A percentile compares a stretch with the other conserved stretches of the same genome.
Conservation (phyloP, 1,140 invertebrate species). For the Papilio glaucus region DNA sequence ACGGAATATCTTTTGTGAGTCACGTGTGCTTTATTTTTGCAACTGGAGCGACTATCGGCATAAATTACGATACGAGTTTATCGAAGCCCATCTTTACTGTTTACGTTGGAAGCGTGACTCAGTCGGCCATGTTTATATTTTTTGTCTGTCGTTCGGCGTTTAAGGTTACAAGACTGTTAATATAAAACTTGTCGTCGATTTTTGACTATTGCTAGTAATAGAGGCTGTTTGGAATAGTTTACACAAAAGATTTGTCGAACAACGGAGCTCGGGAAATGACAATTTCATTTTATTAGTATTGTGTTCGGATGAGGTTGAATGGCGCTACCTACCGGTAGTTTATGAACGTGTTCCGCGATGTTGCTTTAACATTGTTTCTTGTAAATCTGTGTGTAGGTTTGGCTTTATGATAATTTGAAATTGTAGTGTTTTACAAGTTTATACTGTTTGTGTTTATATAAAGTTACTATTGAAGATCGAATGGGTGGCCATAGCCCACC, state of each 20-base stretch:
- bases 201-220: background rate
- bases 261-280: constrained; percentile 26
- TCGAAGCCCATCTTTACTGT: constrained; percentile 17
- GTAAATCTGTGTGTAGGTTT: constrained; percentile 12
- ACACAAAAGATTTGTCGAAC: constrained; percentile 29
- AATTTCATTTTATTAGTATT: constrained; percentile 37
- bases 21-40: background rate
- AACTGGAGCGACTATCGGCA: constrained; percentile 21
- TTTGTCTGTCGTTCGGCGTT: background rate
- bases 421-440: constrained; percentile 2
- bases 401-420: background rate
- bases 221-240: constrained; percentile 23
- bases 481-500: background rate
- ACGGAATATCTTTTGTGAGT: too few relatives aligned
- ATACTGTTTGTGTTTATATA: background rate
- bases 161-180: constrained; percentile 13
- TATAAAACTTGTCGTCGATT: constrained; percentile 16
- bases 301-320: constrained; percentile 18
- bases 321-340: constrained; percentile 7
- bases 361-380: constrained; percentile 26
- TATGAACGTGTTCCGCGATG: background rate
- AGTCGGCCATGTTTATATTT: background rate
- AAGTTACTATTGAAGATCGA: background rate
- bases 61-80: constrained; percentile 26
- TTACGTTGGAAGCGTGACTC: background rate